A percentile compares a stretch with the other conserved stretches of the same genome.
phyloP scores from a whole-genome alignment of 2,888 invertebrate species.

The Brachylomia viminalis region DNA sequence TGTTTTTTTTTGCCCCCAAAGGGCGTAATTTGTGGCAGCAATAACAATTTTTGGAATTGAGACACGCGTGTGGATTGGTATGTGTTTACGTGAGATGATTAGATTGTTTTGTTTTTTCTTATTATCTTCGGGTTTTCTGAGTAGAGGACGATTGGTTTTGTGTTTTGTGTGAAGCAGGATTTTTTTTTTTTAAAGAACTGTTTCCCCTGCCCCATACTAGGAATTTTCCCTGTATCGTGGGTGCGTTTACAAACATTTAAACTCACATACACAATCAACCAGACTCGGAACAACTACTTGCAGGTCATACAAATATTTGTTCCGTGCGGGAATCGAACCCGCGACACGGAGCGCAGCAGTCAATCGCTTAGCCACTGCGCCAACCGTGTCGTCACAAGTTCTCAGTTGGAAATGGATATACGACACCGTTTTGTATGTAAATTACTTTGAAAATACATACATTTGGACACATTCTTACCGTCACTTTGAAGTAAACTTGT shows the following conservation, averaged over 20 bases:
- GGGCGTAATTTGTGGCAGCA: conserved; percentile 67
- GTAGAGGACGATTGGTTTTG: neutral
- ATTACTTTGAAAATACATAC: conserved; percentile 9
- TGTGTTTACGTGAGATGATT: conserved; percentile 38
- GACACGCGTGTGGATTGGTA: conserved; percentile 43
- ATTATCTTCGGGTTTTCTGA: neutral
- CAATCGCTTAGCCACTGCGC: too few relatives aligned
- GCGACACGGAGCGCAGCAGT: too few relatives aligned
- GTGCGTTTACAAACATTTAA: too few relatives aligned
- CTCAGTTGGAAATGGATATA: conserved; percentile 13
- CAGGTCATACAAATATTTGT: too few relatives aligned
- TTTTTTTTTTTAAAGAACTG: too few relatives aligned
- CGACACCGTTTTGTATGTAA: neutral
- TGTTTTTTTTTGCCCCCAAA: conserved; percentile 62
- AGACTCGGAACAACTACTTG: too few relatives aligned
- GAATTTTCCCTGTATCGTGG: too few relatives aligned
- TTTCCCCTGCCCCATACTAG: too few relatives aligned
- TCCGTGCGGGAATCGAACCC: too few relatives aligned
- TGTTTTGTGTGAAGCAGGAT: neutral
- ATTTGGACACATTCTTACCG: conserved; percentile 14
- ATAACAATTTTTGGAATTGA: conserved; percentile 66
- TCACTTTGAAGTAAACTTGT: conserved; percentile 16
- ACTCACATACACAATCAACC: too few relatives aligned
- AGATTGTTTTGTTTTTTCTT: conserved; percentile 18
- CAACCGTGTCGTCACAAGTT: too few relatives aligned